phyloP scores from a whole-genome alignment of 2,888 invertebrate species.

The Resseliella maxima region DNA sequence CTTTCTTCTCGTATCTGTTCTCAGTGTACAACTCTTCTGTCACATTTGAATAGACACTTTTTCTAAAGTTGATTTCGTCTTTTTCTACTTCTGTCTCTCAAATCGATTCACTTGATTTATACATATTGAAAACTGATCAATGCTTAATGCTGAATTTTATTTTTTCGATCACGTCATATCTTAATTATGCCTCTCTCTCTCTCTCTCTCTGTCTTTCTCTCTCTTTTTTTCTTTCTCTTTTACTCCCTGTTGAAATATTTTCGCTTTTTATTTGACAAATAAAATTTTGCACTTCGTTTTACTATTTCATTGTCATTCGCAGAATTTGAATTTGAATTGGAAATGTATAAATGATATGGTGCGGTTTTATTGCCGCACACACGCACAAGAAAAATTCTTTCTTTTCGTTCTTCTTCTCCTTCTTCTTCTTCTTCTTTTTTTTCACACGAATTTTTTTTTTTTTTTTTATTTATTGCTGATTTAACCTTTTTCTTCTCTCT shows the following conservation, averaged over 20 bases:
- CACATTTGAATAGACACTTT: slow-evolving; percentile 28
- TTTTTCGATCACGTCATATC: neutral
- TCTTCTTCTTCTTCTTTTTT: neutral
- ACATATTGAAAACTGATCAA: neutral
- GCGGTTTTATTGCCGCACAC: slow-evolving; percentile 15
- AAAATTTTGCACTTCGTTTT: slow-evolving; percentile 16
- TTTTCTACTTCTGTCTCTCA: neutral
- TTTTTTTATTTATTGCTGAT: neutral
- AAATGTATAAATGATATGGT: neutral
- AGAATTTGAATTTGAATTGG: neutral
- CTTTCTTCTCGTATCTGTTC: slow-evolving; percentile 33
- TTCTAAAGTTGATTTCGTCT: slow-evolving; percentile 16
- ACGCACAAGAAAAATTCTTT: neutral
- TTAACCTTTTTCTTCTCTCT: too few species aligned
- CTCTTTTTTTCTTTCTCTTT: too few species aligned
- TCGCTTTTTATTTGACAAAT: neutral
- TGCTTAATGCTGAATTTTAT: neutral
- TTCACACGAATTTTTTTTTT: neutral
- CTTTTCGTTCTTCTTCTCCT: neutral
- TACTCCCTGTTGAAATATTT: neutral
- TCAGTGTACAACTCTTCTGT: neutral
- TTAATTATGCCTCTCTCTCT: neutral
- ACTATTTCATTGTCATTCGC: slow-evolving; percentile 7
- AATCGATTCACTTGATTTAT: slow-evolving; percentile 2
- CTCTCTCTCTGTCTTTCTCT: too few species aligned